Percentiles rank a stretch among this genome's conserved stretches.
These are phyloP conservation scores for Manis crassicaudata DNA, from an alignment of 2,797 vertebrate species.

Conservation along the genomic window DNA sequence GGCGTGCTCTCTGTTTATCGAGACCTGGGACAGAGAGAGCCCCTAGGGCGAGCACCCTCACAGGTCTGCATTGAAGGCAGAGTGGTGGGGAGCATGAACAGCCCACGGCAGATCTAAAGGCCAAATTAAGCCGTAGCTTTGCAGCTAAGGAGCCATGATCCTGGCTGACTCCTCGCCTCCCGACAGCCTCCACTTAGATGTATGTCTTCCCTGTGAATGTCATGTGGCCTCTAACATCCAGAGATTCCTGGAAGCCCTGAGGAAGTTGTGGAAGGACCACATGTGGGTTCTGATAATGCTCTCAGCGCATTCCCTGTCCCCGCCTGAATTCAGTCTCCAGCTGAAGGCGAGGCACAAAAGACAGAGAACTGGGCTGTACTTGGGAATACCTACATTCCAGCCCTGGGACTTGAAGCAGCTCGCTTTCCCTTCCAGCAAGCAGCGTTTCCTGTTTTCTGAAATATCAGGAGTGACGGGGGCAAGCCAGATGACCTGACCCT, in stretches of 20 bases:
- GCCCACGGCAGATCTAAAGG: background rate
- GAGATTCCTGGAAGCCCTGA: background rate
- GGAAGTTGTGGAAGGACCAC: background rate
- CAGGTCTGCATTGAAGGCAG: background rate
- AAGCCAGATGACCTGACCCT: background rate
- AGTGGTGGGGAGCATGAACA: rapidly evolving
- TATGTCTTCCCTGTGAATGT: background rate
- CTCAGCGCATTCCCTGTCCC: background rate
- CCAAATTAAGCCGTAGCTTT: background rate
- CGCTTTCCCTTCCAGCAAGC: background rate
- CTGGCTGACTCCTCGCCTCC: background rate
- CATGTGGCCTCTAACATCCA: background rate
- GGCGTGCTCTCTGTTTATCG: background rate
- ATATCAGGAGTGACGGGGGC: too few species aligned
- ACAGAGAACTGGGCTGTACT: background rate
- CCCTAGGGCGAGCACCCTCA: rapidly evolving
- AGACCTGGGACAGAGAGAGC: background rate
- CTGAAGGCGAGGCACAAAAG: background rate
- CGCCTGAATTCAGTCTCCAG: background rate
- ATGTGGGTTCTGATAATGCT: background rate
- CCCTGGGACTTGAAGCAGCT: background rate
- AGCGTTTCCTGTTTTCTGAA: background rate
- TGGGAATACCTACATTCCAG: background rate
- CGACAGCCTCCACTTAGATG: background rate
- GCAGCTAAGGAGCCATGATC: background rate